A percentile compares a stretch with the other conserved stretches of the same genome.
These are phyloP conservation scores for Ciona savignyi DNA, from an alignment of 23 tunicate species.

Conservation along the genomic window DNA sequence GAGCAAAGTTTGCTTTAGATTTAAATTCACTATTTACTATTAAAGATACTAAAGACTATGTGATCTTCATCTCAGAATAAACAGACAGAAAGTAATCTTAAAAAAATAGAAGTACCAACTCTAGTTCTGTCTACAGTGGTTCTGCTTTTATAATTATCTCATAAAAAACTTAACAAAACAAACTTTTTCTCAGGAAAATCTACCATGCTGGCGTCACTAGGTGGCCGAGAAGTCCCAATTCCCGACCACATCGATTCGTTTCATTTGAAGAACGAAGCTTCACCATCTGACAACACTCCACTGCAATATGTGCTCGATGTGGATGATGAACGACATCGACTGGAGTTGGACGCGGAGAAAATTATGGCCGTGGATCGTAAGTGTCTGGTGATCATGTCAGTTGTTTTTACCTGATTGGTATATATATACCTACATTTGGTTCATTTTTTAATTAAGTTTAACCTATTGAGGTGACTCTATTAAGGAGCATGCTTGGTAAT, in stretches of 20 bases:
- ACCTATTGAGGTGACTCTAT: no score
- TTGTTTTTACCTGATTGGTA: not conserved
- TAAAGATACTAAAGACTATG: no score
- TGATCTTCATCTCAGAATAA: no score
- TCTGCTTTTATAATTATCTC: not conserved
- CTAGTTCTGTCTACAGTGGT: not conserved
- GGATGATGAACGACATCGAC: slow-evolving; percentile 69
- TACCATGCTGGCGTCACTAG: slow-evolving; percentile 73
- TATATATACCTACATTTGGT: not conserved
- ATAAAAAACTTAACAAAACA: not conserved
- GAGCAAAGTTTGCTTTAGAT: no score
- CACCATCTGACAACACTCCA: slow-evolving; percentile 61
- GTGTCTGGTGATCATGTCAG: slow-evolving; percentile 6
- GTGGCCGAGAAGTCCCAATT: slow-evolving; percentile 63
- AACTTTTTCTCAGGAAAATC: slow-evolving; percentile 45
- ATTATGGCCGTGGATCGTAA: slow-evolving; percentile 66
- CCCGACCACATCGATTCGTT: slow-evolving; percentile 84
- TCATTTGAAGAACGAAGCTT: slow-evolving; percentile 60
- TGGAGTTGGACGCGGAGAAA: slow-evolving; percentile 78
- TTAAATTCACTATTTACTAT: no score
- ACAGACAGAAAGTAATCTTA: no score
- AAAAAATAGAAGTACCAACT: no score
- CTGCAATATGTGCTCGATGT: slow-evolving; percentile 71
- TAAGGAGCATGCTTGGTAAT: no score
- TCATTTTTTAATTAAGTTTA: not conserved